Conservation (phyloP, 2,888 invertebrate genomes). For the Melanargia galathea region DNA sequence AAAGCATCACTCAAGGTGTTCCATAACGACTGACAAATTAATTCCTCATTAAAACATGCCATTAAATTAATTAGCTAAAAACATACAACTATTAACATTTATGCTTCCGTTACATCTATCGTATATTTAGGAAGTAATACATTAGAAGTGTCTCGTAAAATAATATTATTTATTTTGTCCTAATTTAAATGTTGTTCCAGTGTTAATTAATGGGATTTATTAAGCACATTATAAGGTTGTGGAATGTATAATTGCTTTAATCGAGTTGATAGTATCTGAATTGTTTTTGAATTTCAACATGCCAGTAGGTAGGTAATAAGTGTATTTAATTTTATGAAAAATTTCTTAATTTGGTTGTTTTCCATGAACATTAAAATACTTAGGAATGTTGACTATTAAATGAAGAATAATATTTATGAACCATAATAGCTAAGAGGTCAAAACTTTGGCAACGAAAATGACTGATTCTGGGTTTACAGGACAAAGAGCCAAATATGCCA, state of each 20-base stretch:
- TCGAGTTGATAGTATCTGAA: constrained; percentile 4
- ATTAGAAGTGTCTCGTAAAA: constrained; percentile 20
- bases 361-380: too few relatives aligned
- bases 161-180: constrained; percentile 11
- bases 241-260: constrained; percentile 8
- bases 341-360: too few relatives aligned
- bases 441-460: too few relatives aligned
- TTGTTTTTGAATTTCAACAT: not conserved
- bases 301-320: not conserved
- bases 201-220: constrained; percentile 19
- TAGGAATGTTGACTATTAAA: too few relatives aligned
- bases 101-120: constrained; percentile 29
- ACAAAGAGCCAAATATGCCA: too few relatives aligned
- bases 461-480: too few relatives aligned
- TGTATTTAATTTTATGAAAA: too few relatives aligned
- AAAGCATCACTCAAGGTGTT: constrained; percentile 30
- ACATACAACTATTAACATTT: constrained; percentile 11
- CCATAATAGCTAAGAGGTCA: too few relatives aligned
- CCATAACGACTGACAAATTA: constrained; percentile 26
- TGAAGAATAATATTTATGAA: too few relatives aligned
- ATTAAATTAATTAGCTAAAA: constrained; percentile 17
- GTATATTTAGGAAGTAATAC: constrained; percentile 33
- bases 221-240: constrained; percentile 5
- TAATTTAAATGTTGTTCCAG: constrained; percentile 1
- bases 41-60: constrained; percentile 28